Evolutionary conservation across 2,888 invertebrate genomes (phyloP).

Genomic region (Sphaerophoria taeniata): DNA sequence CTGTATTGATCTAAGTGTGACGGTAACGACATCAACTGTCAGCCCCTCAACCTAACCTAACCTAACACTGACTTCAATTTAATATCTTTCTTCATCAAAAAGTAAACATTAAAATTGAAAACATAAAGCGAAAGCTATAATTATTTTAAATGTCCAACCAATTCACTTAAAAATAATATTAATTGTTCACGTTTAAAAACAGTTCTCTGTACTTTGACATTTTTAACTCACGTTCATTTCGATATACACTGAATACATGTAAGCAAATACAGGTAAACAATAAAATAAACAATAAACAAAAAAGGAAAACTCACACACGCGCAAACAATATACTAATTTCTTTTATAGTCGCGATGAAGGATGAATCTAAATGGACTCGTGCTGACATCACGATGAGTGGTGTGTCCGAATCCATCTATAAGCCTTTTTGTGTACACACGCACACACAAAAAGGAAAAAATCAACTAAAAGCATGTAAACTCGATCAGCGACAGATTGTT

Average conservation of each 20-base stretch:
- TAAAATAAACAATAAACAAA: not conserved
- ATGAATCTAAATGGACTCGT: slow-evolving; percentile 29
- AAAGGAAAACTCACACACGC: not conserved
- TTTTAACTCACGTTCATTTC: slow-evolving; percentile 9
- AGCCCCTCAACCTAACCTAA: no score
- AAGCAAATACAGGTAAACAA: not conserved
- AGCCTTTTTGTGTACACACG: slow-evolving; percentile 10
- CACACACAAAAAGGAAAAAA: slow-evolving; percentile 14
- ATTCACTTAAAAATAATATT: no score
- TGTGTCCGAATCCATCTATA: not conserved
- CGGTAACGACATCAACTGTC: no score
- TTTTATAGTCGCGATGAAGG: slow-evolving; percentile 26
- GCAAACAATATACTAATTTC: not conserved
- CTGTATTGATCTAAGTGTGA: no score
- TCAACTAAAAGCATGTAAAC: slow-evolving; percentile 69
- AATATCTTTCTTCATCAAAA: no score
- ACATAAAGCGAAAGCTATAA: no score
- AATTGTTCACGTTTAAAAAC: no score
- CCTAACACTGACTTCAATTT: no score
- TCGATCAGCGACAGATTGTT: slow-evolving; percentile 70
- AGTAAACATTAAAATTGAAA: no score
- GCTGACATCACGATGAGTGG: slow-evolving; percentile 58
- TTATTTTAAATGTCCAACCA: no score
- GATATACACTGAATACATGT: not conserved
- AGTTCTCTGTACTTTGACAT: not conserved